Percentiles rank a stretch among this genome's conserved stretches.
These are phyloP conservation scores for Cephus cinctus DNA, from an alignment of 1,140 invertebrate species.

Conservation along the genomic window DNA sequence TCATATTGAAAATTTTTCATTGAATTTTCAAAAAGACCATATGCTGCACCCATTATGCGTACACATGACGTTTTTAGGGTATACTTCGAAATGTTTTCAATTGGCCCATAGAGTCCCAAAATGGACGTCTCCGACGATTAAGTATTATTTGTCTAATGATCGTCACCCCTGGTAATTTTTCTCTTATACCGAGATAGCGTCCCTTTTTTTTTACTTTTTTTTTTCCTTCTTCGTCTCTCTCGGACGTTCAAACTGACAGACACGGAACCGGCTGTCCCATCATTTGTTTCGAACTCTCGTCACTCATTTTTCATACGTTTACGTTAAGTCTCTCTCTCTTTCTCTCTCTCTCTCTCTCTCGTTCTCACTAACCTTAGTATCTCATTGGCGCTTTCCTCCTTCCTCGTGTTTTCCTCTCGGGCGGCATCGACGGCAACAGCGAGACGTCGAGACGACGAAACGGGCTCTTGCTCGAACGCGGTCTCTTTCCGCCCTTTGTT, in stretches of 20 bases:
- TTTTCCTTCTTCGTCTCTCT: neutral
- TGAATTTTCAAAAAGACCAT: no score
- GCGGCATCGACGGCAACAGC: no score
- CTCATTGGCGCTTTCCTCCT: neutral
- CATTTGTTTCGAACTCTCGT: constrained; percentile 47
- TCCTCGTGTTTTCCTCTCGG: neutral
- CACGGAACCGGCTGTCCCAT: constrained; percentile 37
- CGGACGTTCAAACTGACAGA: constrained; percentile 19
- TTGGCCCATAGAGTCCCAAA: no score
- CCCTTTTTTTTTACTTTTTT: constrained; percentile 9
- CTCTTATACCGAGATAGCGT: constrained; percentile 9
- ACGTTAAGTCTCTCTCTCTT: constrained; percentile 11
- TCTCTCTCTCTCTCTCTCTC: constrained; percentile 10
- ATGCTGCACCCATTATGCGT: no score
- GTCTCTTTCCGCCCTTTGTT: constrained; percentile 48
- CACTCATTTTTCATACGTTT: constrained; percentile 51
- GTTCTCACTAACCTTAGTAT: constrained; percentile 13
- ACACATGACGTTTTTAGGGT: no score
- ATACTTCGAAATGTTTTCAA: no score
- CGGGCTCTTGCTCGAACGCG: constrained; percentile 23
- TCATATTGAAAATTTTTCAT: no score
- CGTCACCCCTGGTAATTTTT: constrained; percentile 7
- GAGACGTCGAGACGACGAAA: no score
- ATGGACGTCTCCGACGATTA: neutral
- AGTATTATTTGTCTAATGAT: constrained; percentile 15